Evolutionary conservation across 2,888 invertebrate species (phyloP).

Genomic region (Alviniconcha strummeri): DNA sequence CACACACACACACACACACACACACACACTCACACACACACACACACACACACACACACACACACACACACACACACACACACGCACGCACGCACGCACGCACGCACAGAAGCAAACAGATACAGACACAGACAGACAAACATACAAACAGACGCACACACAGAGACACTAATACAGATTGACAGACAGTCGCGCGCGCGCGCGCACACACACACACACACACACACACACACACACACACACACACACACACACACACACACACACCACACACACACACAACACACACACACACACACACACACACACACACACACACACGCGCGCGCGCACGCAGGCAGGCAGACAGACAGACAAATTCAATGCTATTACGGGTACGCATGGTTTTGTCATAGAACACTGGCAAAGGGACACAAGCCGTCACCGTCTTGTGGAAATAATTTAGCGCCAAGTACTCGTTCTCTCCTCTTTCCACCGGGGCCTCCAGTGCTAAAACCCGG

Average conservation of each 20-base stretch:
- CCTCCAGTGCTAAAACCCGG: background rate
- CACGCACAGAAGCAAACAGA: no score
- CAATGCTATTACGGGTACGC: background rate
- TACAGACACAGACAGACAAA: background rate
- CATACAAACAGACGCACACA: background rate
- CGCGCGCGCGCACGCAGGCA: no score
- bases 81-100: no score
- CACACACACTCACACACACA: no score
- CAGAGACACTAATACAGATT: background rate
- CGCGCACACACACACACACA: background rate
- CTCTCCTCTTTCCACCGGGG: slow-evolving; percentile 1
- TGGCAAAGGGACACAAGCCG: background rate
- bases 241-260: no score
- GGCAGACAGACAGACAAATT: no score
- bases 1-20: no score
- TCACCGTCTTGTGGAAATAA: background rate
- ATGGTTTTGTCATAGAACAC: background rate
- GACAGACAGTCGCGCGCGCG: background rate
- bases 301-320: no score
- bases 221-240: background rate
- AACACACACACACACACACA: no score
- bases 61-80: no score
- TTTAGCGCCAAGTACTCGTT: background rate
- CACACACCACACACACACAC: no score
- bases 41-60: no score